phyloP scores from a whole-genome alignment of 2,113 vertebrate species.

The Chlorodrepanis virens region DNA sequence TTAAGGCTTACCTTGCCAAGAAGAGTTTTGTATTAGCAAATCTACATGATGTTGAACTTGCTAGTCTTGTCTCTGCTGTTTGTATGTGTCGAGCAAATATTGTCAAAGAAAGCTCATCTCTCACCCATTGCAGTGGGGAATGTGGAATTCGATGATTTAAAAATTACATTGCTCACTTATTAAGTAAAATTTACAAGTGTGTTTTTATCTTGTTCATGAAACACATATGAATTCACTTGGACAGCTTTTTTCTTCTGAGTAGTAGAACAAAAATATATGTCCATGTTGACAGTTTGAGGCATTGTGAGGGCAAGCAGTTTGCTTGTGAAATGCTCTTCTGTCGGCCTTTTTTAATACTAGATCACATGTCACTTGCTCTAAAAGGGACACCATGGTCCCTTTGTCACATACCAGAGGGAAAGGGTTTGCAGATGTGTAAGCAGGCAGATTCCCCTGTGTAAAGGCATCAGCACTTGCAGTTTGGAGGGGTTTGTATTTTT shows the following conservation, averaged over 20 bases:
- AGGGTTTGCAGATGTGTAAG: background rate
- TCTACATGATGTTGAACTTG: background rate
- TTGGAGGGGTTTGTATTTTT: background rate
- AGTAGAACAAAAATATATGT: background rate
- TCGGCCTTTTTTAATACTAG: background rate
- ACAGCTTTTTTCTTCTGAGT: background rate
- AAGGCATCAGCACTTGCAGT: background rate
- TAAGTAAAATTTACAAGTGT: background rate
- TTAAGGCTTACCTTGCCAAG: background rate
- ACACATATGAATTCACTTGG: background rate
- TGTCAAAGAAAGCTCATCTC: background rate
- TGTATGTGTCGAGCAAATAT: background rate
- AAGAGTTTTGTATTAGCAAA: background rate
- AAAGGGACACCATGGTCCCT: background rate
- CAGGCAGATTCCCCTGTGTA: background rate
- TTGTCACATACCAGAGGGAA: background rate
- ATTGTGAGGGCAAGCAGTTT: background rate
- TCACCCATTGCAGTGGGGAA: background rate
- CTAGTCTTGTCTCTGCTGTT: background rate
- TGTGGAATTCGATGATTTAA: background rate
- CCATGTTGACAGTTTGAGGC: background rate
- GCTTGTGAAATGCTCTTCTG: background rate
- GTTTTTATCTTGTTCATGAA: background rate
- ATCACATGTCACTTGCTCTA: background rate
- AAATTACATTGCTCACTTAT: background rate